These are phyloP conservation scores for Cydia fagiglandana DNA, from an alignment of 1,140 invertebrate species.

Conservation along the genomic window DNA sequence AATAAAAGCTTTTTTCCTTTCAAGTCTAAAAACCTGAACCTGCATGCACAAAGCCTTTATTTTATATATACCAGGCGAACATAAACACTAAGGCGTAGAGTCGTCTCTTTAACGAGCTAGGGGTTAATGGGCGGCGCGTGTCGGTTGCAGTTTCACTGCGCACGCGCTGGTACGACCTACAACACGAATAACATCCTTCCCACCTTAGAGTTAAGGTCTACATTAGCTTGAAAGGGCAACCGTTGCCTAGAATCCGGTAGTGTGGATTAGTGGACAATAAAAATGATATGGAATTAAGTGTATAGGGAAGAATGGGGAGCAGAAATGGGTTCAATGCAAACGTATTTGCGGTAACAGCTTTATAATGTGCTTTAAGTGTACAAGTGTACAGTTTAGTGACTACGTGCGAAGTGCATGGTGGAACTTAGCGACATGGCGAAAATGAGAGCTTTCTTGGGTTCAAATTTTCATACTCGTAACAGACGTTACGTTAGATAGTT, in stretches of 20 bases:
- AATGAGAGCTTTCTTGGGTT: no score
- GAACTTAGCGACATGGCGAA: no score
- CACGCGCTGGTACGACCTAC: not conserved
- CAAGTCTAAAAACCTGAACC: not conserved
- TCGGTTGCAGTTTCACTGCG: conserved; percentile 34
- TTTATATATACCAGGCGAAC: conserved; percentile 7
- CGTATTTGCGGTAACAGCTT: not conserved
- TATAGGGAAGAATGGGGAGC: conserved; percentile 3
- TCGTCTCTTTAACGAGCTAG: conserved; percentile 35
- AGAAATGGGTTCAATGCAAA: conserved; percentile 10
- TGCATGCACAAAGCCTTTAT: not conserved
- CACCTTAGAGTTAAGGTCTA: not conserved
- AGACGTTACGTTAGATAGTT: no score
- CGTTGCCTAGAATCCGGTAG: conserved; percentile 7
- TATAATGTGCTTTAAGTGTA: not conserved
- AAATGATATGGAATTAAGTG: conserved; percentile 22
- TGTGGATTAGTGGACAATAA: conserved; percentile 23
- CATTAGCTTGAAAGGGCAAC: not conserved
- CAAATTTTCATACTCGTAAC: no score
- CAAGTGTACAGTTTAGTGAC: no score
- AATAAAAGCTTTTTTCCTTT: not conserved
- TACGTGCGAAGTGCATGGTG: no score
- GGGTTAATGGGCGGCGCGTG: conserved; percentile 41
- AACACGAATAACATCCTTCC: not conserved
- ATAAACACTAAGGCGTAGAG: conserved; percentile 34